These are phyloP conservation scores for Eublepharis macularius DNA, from an alignment of 2,113 vertebrate genomes.

Conservation along the genomic window DNA sequence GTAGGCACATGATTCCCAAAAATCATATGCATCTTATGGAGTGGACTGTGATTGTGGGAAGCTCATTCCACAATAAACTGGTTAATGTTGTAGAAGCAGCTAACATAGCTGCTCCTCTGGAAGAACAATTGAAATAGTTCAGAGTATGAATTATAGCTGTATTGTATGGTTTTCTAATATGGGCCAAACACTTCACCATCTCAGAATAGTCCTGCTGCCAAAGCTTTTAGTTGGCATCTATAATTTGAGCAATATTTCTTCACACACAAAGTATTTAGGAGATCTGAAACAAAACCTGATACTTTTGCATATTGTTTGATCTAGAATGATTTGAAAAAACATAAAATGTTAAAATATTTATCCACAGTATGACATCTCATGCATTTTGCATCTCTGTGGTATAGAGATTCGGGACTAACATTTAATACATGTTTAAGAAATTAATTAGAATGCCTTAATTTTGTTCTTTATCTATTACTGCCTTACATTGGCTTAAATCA, in stretches of 20 bases:
- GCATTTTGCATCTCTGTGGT: background rate
- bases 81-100: no score
- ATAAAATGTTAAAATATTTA: background rate
- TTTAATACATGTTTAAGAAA: background rate
- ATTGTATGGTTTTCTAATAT: background rate
- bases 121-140: background rate
- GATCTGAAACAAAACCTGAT: background rate
- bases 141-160: background rate
- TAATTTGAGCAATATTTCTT: background rate
- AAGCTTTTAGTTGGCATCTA: background rate
- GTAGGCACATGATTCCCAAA: background rate
- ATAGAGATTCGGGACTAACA: background rate
- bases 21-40: no score
- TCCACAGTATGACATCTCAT: background rate
- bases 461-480: background rate
- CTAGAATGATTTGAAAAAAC: background rate
- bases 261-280: background rate
- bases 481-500: background rate
- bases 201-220: background rate
- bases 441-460: background rate
- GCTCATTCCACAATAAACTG: no score
- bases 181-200: no score
- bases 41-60: no score
- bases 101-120: no score
- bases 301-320: background rate